phyloP scores from a whole-genome alignment of 2,113 vertebrate genomes.

The Mastomys natalensis region DNA sequence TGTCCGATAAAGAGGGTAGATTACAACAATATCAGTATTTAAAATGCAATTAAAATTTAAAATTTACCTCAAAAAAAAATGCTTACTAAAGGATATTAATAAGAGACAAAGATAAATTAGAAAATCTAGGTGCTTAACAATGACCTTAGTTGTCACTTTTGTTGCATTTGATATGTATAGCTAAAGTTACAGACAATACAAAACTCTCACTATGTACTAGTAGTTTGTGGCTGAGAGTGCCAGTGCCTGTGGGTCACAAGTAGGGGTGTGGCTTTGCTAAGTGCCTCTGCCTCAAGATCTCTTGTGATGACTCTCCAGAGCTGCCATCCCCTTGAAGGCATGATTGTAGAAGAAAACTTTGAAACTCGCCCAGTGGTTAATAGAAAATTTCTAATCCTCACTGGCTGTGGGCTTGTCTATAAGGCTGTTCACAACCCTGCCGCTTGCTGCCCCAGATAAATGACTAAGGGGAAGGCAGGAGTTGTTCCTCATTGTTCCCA shows the following conservation, averaged over 20 bases:
- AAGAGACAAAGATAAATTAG: slow-evolving; percentile 60
- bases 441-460: not conserved
- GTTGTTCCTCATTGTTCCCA: not conserved
- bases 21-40: slow-evolving; percentile 40
- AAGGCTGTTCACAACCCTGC: slow-evolving; percentile 1
- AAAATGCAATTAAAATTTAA: slow-evolving; percentile 29
- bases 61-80: slow-evolving; percentile 16
- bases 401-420: not conserved
- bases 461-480: slow-evolving; percentile 27
- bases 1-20: not conserved
- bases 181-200: slow-evolving; percentile 32
- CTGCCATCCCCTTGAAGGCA: not conserved
- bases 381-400: slow-evolving; percentile 22
- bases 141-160: slow-evolving; percentile 52
- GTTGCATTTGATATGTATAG: slow-evolving; percentile 36
- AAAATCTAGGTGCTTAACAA: slow-evolving; percentile 54
- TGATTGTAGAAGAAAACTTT: not conserved
- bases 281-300: slow-evolving; percentile 26
- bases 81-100: not conserved
- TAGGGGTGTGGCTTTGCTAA: not conserved
- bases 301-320: not conserved
- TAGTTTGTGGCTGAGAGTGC: not conserved
- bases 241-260: not conserved
- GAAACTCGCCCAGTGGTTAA: not conserved
- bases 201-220: slow-evolving; percentile 14